Evolutionary conservation across 1,140 invertebrate species (phyloP), one percentile per base, ranked within the genome.

Genomic region (Luehdorfia chinensis): DNA sequence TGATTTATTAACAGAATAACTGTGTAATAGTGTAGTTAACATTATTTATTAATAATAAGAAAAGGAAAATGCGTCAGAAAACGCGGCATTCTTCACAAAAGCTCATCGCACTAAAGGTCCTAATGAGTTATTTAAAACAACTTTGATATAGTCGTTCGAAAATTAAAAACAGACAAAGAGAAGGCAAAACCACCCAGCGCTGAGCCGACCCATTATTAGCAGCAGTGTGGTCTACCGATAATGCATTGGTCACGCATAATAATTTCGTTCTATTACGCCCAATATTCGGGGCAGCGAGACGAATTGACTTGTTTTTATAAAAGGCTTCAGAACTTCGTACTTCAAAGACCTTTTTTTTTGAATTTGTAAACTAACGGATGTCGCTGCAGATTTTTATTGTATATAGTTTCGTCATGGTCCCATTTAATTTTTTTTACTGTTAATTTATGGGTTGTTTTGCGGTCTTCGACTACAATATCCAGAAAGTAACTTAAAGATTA

Each of bases 191-290:
- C 39, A 14, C n/a, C 18, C 9, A 23, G 27, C n/a, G n/a, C n/a
- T n/a, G n/a, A n/a, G n/a, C n/a, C n/a, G n/a, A 9, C 34, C n/a
- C 21, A 37, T 37, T 21, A 28, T 27, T 16, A 43, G 14, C 39
- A 27, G 39, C 39, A 27, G 39, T 30, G 39, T 43, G 37, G 37
- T 43, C 25, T 27, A 43, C 27, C 27, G 23, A 28, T 15, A 43
- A 49, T 19, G 32, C 44, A 58, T 58, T 58, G 28, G 50, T 43
- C 41, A 58, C 46, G 55, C 50, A 32, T 49, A 36, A 49, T 58
- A 46, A 53, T 43, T 48, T 25, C 9, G 41, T 21, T 14, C 30
- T 46, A 30, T 19, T 27, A 55, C 41, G 50, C 50, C 50, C 55
- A 53, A 48, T 45, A 53, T 31, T 30, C 44, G 52, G 45, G 21